Evolutionary conservation across 92 coral and sea anemone genomes (phyloP), one percentile per base, ranked within the genome.

Genomic region (Nematostella vectensis): DNA sequence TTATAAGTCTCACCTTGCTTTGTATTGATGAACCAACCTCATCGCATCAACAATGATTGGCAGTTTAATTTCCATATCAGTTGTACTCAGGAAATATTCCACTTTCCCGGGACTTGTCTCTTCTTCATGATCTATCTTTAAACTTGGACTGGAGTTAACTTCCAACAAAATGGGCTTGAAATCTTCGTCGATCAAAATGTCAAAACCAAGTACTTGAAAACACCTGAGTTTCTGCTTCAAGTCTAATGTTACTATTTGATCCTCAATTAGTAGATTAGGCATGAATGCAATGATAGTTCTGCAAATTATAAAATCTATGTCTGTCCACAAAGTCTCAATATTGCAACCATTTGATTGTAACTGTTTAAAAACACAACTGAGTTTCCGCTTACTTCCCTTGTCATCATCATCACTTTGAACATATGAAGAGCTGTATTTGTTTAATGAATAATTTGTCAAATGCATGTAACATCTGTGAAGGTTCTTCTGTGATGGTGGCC

Each of bases 161-260:
- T 85, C 94, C 23, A 85, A 65, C 16, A 85, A 62, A 54, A 75
- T 44, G 1, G 94, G 83, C 38, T 67, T 79, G 20, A 85, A 49
- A 22, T 70, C 69, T 19, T 48, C 59, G 26, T 80, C 81, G 23
- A 85, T 63, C 49, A 85, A 42, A 38, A 85, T 80, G 69, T 85
- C 94, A 70, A 85, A 85, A 15, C 94, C 94, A 59, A 85, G 59
- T 39, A 85, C 79, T 53, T 85, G 94, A 63, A 85, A 85, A 43
- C 80, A 80, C 47, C 55, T 64, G 9, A 85, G 58, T 29, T 75
- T 68, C 4, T 54, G 75, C 62, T 85, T 85, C 70, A 80, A 13
- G 3, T 71, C 94, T 1, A 75, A 68, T 22, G 66, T 68, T 4
- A 63, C 51, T 22, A 71, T 44, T 26, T 80, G 88, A 55, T 58